phyloP scores from a whole-genome alignment of 2,888 invertebrate genomes.

The Synanthedon andrenaeformis region DNA sequence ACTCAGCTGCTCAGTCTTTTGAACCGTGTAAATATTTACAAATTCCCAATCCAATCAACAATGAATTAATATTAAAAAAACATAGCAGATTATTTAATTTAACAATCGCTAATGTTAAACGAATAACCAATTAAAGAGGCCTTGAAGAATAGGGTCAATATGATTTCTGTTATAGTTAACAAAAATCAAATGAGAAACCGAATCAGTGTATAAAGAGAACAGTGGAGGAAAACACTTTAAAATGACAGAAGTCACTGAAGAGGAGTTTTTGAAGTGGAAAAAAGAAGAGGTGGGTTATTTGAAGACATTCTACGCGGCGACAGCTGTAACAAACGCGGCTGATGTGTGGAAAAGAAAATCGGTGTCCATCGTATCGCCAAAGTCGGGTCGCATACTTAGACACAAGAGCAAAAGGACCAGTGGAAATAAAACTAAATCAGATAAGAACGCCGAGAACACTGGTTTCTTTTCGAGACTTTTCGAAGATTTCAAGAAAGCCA shows the following conservation, averaged over 20 bases:
- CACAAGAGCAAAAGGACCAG: constrained; percentile 13
- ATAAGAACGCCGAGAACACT: constrained; percentile 10
- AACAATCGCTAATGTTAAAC: no score
- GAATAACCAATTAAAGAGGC: background rate
- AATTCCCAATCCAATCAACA: no score
- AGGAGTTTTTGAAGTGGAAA: constrained; percentile 27
- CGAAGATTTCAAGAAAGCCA: constrained; percentile 40
- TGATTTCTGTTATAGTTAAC: background rate
- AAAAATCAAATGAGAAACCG: constrained; percentile 2
- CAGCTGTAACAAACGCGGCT: constrained; percentile 20
- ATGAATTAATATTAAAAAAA: no score
- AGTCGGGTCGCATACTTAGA: constrained; percentile 36
- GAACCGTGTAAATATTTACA: no score
- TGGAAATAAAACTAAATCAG: constrained; percentile 6
- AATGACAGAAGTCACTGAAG: constrained; percentile 41
- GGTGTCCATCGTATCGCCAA: constrained; percentile 46
- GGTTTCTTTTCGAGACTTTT: constrained; percentile 40
- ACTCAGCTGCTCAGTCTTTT: no score
- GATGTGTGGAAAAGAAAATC: constrained; percentile 45
- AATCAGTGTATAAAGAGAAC: constrained; percentile 6
- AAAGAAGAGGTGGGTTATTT: constrained; percentile 39
- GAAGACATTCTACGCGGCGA: constrained; percentile 29
- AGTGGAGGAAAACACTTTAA: constrained; percentile 9
- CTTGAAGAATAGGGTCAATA: constrained; percentile 5
- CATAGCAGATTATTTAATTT: no score